Base-by-base conservation (phyloP, 2,797 vertebrate species). In the Balearica regulorum region DNA sequence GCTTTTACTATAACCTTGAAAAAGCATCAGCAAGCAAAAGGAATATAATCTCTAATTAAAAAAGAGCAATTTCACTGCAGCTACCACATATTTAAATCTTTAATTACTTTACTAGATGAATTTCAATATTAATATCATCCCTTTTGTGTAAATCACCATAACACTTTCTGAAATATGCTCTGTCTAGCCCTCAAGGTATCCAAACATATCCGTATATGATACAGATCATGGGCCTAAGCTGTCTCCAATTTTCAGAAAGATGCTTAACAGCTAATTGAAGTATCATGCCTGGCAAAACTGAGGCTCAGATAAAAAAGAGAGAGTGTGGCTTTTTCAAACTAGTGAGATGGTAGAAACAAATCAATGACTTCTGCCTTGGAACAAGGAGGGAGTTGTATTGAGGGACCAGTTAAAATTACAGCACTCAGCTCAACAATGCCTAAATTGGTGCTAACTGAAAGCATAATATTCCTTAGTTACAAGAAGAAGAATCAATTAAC, bases 241-340 rank as follows among this genome's bases (percentile, higher is more conserved):
- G 49, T 78, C 77, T 95, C 85, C 97, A 97, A 97, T 98, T 96
- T 98, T 92, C 94, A 95, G 83, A 97, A 94, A 97, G 95, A 98
- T 97, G 77, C 72, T 97, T 97, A 97, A 97, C 93, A 97, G 71
- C 93, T 97, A 96, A 97, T 96, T 98, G 95, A 83, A 94, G 66
- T 78, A 96, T 44, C 78, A 54, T 20, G 89, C 35, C 75, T 66
- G 35, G 77, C 69, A 88, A 97, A 96, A 75, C 78, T 62, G 80
- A 35, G 16, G 81, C n/a, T 95, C 65, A 93, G 90, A 95, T 79
- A 53, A 96, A 93, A 95, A 80, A n/a, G 65, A 82, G 31, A 61
- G 72, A 87, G 85, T 83, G 66, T 22, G 39, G 87, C 39, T 84
- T 88, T 91, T 49, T 69, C 41, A 79, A 58, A 95, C 35, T 49